phyloP scores from a whole-genome alignment of 2,888 invertebrate genomes.

The Athrips mouffetella region DNA sequence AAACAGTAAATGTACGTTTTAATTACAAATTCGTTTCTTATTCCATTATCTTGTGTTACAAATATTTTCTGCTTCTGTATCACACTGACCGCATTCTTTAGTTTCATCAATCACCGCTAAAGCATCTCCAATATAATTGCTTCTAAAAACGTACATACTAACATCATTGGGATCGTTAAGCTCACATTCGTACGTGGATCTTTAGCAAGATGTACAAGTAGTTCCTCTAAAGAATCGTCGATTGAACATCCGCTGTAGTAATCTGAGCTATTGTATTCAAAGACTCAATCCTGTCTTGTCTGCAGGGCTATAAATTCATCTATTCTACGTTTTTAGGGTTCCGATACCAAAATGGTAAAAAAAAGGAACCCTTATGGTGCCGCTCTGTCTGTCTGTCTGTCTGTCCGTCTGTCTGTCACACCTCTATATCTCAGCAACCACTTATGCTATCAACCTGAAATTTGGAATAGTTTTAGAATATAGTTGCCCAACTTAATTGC shows the following conservation, averaged over 20 bases:
- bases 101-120: constrained; percentile 6
- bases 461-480: too few relatives aligned
- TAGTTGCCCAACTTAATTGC: too few relatives aligned
- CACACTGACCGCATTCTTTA: constrained; percentile 2
- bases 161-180: background rate
- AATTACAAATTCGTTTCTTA: too few relatives aligned
- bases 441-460: too few relatives aligned
- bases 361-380: too few relatives aligned
- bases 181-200: background rate
- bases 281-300: constrained; percentile 4
- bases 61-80: constrained; percentile 1
- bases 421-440: too few relatives aligned
- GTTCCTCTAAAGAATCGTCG: background rate
- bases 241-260: constrained; percentile 12
- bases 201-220: too few relatives aligned
- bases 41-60: too few relatives aligned
- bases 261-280: constrained; percentile 9
- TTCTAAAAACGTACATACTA: background rate
- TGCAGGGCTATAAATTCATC: constrained; percentile 9
- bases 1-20: too few relatives aligned
- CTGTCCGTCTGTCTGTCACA: too few relatives aligned
- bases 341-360: too few relatives aligned
- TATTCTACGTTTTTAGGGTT: background rate
- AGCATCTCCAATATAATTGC: background rate
- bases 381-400: too few relatives aligned